Percentiles rank a stretch among this genome's conserved stretches.
These are phyloP conservation scores for Ganaspis brasiliensis DNA, from an alignment of 2,888 invertebrate genomes.

Conservation along the genomic window DNA sequence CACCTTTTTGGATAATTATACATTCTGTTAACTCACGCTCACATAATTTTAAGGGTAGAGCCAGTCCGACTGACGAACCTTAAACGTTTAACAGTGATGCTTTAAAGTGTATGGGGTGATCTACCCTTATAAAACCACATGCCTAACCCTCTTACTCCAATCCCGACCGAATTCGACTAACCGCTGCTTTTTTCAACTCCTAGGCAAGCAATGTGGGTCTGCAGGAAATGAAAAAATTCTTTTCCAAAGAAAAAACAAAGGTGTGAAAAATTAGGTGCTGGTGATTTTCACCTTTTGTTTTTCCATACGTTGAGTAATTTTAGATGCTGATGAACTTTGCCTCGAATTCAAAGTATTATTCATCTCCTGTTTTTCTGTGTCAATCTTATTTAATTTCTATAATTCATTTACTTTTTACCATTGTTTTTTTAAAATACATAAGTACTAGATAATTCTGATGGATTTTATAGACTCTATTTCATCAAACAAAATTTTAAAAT, in stretches of 20 bases:
- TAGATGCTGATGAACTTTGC: no score
- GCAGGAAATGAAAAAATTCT: slow-evolving; percentile 1
- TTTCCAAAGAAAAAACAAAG: not conserved
- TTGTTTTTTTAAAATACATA: no score
- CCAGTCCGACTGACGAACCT: slow-evolving; percentile 23
- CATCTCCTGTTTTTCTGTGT: no score
- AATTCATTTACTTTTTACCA: no score
- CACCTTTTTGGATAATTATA: slow-evolving; percentile 32
- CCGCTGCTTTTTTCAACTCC: slow-evolving; percentile 56
- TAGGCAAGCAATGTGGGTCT: not conserved
- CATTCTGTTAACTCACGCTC: slow-evolving; percentile 43
- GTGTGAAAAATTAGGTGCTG: not conserved
- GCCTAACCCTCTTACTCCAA: slow-evolving; percentile 59
- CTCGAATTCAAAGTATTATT: no score
- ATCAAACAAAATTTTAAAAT: no score
- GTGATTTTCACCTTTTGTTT: no score
- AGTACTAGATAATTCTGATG: no score
- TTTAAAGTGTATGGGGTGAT: slow-evolving; percentile 58
- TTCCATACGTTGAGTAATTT: no score
- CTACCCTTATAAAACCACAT: slow-evolving; percentile 60
- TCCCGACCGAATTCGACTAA: slow-evolving; percentile 58
- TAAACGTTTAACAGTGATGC: slow-evolving; percentile 49
- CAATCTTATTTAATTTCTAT: no score
- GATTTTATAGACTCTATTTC: no score
- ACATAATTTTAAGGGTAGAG: slow-evolving; percentile 33